Evolutionary conservation across 1,140 invertebrate genomes (phyloP).

Genomic region (Tetragonula clypearis): DNA sequence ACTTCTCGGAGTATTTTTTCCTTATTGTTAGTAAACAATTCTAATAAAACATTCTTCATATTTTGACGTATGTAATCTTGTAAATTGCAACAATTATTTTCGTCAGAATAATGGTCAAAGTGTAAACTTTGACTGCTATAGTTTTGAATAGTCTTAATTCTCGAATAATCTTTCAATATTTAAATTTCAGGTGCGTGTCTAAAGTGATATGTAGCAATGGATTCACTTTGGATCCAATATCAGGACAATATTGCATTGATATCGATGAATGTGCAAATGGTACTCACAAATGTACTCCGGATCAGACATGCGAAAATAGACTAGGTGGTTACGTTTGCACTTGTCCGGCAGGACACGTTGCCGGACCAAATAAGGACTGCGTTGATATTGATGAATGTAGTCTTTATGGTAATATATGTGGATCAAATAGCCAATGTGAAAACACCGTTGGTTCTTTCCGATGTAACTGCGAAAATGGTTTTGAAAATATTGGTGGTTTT

Average conservation of each 20-base stretch:
- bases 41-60: no score
- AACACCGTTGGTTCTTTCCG: conserved; percentile 85
- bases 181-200: conserved; percentile 81
- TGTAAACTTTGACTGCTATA: no score
- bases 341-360: conserved; percentile 84
- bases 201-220: conserved; percentile 88
- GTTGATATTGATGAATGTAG: conserved; percentile 87
- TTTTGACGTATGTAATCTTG: no score
- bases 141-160: background rate
- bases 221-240: conserved; percentile 83
- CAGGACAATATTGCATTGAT: conserved; percentile 82
- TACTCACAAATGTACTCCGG: conserved; percentile 85
- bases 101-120: no score
- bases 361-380: conserved; percentile 76
- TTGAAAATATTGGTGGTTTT: conserved; percentile 82
- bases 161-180: background rate
- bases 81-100: no score
- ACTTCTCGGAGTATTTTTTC: no score
- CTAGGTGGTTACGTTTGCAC: conserved; percentile 88
- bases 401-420: conserved; percentile 75
- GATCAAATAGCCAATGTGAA: conserved; percentile 79
- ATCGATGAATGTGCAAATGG: conserved; percentile 87
- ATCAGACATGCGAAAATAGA: conserved; percentile 89
- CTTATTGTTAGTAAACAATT: no score
- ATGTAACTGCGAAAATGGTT: conserved; percentile 86